These are phyloP conservation scores for Sarcophaga subvicina DNA, from an alignment of 2,888 invertebrate species.

Conservation along the genomic window DNA sequence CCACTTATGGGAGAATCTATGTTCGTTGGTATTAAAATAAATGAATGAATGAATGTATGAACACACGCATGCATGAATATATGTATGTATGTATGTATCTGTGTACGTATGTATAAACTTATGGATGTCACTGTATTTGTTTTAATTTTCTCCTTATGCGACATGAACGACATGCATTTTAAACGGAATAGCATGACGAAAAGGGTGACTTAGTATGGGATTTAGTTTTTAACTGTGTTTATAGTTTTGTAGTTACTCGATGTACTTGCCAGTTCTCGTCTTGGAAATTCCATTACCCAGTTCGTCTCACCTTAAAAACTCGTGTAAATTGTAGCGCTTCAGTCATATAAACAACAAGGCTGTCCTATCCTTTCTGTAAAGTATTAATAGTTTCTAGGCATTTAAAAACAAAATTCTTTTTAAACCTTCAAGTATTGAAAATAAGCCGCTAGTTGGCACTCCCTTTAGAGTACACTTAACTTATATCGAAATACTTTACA, in stretches of 20 bases:
- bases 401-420: not conserved
- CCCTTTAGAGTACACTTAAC: not conserved
- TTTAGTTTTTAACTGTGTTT: no score
- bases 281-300: no score
- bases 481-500: conserved; percentile 5
- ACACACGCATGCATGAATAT: not conserved
- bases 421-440: not conserved
- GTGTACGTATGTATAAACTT: not conserved
- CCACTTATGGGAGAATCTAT: conserved; percentile 53
- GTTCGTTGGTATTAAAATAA: not conserved
- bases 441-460: not conserved
- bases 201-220: not conserved
- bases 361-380: no score
- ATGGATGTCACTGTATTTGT: not conserved
- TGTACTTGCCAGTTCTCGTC: no score
- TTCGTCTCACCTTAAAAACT: no score
- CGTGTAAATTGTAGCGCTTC: no score
- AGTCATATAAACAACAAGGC: no score
- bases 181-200: not conserved
- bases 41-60: not conserved
- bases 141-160: not conserved
- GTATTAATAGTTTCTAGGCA: no score
- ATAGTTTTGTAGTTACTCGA: no score
- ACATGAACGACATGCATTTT: not conserved
- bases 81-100: not conserved